phyloP scores from a whole-genome alignment of 1,140 invertebrate species.

The Drosophila persimilis region DNA sequence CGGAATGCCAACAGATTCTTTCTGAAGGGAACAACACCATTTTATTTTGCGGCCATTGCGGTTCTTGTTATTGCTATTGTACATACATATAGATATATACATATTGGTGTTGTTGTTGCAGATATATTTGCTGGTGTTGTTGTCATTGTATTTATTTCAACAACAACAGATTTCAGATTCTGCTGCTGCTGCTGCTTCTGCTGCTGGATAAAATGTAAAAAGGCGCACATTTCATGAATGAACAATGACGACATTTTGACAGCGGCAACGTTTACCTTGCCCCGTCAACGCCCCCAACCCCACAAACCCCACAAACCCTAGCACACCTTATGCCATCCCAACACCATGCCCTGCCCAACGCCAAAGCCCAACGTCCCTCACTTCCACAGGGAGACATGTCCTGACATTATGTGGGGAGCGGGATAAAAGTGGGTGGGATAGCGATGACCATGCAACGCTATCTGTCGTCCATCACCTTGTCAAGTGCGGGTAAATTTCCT shows the following conservation, averaged over 20 bases:
- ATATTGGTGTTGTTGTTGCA: too few relatives aligned
- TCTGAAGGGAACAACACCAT: too few relatives aligned
- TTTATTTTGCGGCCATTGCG: too few relatives aligned
- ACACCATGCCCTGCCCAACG: background rate
- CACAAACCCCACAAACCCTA: background rate
- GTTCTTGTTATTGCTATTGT: too few relatives aligned
- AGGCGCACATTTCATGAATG: slow-evolving; percentile 78
- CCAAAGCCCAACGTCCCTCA: too few relatives aligned
- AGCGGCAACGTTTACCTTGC: slow-evolving; percentile 57
- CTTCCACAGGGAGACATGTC: too few relatives aligned
- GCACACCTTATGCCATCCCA: background rate
- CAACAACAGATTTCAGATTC: slow-evolving; percentile 3
- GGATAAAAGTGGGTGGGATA: background rate
- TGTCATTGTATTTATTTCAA: too few relatives aligned
- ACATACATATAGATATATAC: too few relatives aligned
- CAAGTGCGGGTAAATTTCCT: slow-evolving; percentile 67
- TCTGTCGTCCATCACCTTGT: slow-evolving; percentile 74
- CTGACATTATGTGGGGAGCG: background rate
- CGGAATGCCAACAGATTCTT: too few relatives aligned
- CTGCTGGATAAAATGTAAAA: slow-evolving; percentile 51
- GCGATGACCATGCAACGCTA: slow-evolving; percentile 48
- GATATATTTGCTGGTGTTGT: too few relatives aligned
- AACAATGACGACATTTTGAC: slow-evolving; percentile 81
- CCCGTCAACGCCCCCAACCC: background rate
- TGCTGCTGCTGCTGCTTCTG: slow-evolving; percentile 23